Evolutionary conservation across 2,113 vertebrate species (phyloP).

Genomic region (Chamaetylas fuelleborni): DNA sequence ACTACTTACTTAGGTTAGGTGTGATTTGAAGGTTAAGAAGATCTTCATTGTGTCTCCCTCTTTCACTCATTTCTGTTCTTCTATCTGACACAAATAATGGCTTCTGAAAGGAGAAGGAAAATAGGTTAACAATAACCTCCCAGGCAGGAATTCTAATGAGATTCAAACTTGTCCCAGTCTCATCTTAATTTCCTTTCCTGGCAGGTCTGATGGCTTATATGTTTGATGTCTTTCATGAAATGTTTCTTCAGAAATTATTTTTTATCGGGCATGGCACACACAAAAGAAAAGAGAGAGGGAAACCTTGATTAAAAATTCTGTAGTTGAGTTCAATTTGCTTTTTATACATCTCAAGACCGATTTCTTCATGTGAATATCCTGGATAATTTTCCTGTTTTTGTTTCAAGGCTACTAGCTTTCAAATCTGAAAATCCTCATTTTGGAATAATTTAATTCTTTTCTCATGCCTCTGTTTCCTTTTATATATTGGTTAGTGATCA

Average conservation of each 20-base stretch:
- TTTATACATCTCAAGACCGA: not conserved
- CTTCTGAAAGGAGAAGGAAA: conserved; percentile 21
- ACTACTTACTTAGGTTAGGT: not conserved
- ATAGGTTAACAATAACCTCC: conserved; percentile 50
- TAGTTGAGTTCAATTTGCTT: not conserved
- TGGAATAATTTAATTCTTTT: not conserved
- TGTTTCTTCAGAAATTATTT: conserved; percentile 21
- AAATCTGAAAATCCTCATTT: not conserved
- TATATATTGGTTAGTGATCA: not conserved
- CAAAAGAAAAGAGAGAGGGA: not conserved
- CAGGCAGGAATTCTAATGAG: conserved; percentile 50
- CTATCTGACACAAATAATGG: conserved; percentile 36
- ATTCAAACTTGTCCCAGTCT: conserved; percentile 18
- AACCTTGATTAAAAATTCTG: not conserved
- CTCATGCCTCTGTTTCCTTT: not conserved
- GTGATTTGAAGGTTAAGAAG: conserved; percentile 18
- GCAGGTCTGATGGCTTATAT: conserved; percentile 34
- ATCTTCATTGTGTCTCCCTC: not conserved
- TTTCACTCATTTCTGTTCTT: not conserved
- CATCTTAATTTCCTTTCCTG: conserved; percentile 32
- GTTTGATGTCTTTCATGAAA: conserved; percentile 31
- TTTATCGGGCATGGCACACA: not conserved
- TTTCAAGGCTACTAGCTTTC: not conserved
- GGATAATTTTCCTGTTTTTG: not conserved
- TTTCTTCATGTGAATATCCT: not conserved